Evolutionary conservation across 2,797 vertebrate species (phyloP), one percentile per base, ranked within the genome.

Genomic region (Xenopus petersii): DNA sequence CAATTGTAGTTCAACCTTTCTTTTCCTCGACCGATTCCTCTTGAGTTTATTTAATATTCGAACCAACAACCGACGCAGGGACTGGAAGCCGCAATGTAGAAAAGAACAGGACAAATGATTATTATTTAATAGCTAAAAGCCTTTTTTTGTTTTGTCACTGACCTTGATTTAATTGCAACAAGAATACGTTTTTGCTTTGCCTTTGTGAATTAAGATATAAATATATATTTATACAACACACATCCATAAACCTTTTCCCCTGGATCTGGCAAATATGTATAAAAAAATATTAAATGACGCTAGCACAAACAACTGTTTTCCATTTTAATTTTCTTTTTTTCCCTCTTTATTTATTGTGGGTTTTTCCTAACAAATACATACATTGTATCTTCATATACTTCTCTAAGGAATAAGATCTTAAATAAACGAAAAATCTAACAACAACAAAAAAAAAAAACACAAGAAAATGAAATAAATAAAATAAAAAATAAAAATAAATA

Each of bases 271-370:
- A 92, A 87, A 92, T 90, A 88, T 92, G 88, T 91, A 92, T 42
- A 90, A 88, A 24, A 24, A 91, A 91, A 92, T 90, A 93, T 92
- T 93, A 92, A 93, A 90, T 87, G 89, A 89, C 88, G 92, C 91
- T 93, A 92, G 91, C 92, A 93, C 91, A 91, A 84, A 77, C 79
- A 87, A 51, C 85, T 90, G 88, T 88, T 81, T 87, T 87, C 84
- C 85, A 64, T 83, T 87, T 88, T 86, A 84, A 89, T 89, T 56
- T 83, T 16, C 21, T 21, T 21, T 21, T 21, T 21, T 21, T 21
- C 21, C 21, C 21, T 21, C 21, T 21, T 21, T 21, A 21, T 21
- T 21, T 21, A 21, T 1, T 21, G 21, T 21, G 21, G 21, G 21
- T 21, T 21, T 21, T 21, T 21, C 1, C 21, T 1, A 21, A 21